Evolutionary conservation across 2,797 vertebrate species (phyloP), one percentile per base, ranked within the genome.

Genomic region (Sebastolobus alascanus): DNA sequence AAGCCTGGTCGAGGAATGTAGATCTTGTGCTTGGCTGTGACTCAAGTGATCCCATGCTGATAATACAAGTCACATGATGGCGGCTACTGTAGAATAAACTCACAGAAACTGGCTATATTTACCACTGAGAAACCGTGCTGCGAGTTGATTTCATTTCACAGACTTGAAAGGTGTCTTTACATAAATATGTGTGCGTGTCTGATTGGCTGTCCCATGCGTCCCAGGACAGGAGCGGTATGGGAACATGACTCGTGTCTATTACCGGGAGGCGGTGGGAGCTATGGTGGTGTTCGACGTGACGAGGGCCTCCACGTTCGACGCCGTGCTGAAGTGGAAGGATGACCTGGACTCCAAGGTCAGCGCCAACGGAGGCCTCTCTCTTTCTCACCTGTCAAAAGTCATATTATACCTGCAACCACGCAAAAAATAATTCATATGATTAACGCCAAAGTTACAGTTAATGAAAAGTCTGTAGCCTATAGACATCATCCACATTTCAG

Each of bases 181-280:
- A 22, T 60, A 20, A 16, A 22, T 27, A 9, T 31, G 6, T 69
- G 52, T 61, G 18, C 67, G 27, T 70, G 70, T 88, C 20, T 85
- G 73, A 84, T 43, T 64, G 71, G 66, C 31, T 68, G 68, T 74
- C 29, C n/a, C 14, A 70, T 87, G 79, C 14, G 6, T 84, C 84
- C 27, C 90, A 97, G 96, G 96, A 77, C 96, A 97, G 90, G 96
- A 97, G 90, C 92, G 96, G 2, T 96, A 96, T 50, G 96, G 96
- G 60, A 96, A 96, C 93, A 97, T 96, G 96, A 97, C 96, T 14
- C 94, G 96, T 4, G 95, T 97, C 46, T 97, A 96, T 66, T 97
- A 96, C 89, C 86, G 95, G 63, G 96, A 97, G 88, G 96, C 96
- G 0, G 95, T 96, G 33, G 96, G 96, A 38, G 96, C 96, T 0